These are phyloP conservation scores for Lagria hirta DNA, from an alignment of 2,888 invertebrate species.

Conservation along the genomic window DNA sequence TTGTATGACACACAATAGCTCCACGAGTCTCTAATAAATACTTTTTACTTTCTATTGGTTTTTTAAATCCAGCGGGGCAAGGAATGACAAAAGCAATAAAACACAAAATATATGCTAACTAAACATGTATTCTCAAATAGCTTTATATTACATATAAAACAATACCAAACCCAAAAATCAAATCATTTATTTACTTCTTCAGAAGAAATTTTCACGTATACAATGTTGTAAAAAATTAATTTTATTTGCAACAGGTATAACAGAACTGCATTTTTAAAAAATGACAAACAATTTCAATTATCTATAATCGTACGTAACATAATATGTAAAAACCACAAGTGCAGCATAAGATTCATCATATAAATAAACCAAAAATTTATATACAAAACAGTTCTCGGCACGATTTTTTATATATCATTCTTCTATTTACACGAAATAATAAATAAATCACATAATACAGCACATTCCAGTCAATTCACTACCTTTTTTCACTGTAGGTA, in stretches of 20 bases:
- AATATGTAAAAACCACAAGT: constrained; percentile 18
- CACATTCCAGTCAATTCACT: constrained; percentile 83
- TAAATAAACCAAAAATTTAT: constrained; percentile 11
- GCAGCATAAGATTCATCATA: constrained; percentile 4
- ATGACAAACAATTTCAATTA: constrained; percentile 27
- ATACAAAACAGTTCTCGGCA: constrained; percentile 17
- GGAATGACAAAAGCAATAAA: too few relatives aligned
- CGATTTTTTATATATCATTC: constrained; percentile 6
- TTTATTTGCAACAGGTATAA: constrained; percentile 41
- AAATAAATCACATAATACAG: constrained; percentile 72
- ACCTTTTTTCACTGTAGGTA: constrained; percentile 73
- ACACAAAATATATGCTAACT: too few relatives aligned
- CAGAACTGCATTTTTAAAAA: too few relatives aligned
- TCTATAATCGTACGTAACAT: constrained; percentile 11
- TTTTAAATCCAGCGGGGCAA: too few relatives aligned
- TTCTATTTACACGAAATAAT: constrained; percentile 9
- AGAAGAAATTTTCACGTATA: too few relatives aligned
- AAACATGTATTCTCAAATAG: too few relatives aligned
- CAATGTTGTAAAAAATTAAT: constrained; percentile 37
- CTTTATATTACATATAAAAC: too few relatives aligned
- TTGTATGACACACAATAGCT: too few relatives aligned
- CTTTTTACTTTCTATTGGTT: too few relatives aligned
- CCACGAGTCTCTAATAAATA: too few relatives aligned
- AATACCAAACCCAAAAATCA: too few relatives aligned
- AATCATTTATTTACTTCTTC: too few relatives aligned